These are phyloP conservation scores for Molothrus aeneus DNA, from an alignment of 2,797 vertebrate genomes.

Conservation along the genomic window DNA sequence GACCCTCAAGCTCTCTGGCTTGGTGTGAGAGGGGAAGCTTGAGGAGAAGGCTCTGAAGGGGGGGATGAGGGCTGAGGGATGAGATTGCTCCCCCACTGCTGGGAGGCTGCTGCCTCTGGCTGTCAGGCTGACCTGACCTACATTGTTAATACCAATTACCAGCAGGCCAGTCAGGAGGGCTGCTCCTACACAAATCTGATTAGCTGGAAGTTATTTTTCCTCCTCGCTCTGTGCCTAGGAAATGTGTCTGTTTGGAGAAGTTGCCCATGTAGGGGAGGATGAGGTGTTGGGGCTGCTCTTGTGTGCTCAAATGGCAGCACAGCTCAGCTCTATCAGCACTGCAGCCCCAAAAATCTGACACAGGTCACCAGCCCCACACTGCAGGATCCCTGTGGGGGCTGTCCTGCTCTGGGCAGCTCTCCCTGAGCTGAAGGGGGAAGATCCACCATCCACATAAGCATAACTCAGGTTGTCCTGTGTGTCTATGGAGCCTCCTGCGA, in stretches of 20 bases:
- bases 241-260: not conserved
- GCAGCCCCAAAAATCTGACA: not conserved
- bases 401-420: not conserved
- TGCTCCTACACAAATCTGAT: not conserved
- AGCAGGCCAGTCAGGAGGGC: not conserved
- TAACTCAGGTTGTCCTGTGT: not conserved
- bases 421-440: not conserved
- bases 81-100: not conserved
- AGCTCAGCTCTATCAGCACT: not conserved
- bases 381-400: not conserved
- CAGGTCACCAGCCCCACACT: not conserved
- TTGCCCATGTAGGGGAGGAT: accelerated
- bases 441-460: not conserved
- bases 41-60: not conserved
- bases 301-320: not conserved
- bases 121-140: slow-evolving; percentile 37
- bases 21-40: accelerated
- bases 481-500: not conserved
- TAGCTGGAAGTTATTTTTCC: not conserved
- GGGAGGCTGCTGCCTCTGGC: not conserved
- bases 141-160: slow-evolving; percentile 12
- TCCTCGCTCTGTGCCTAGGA: not conserved
- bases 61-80: not conserved
- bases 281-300: not conserved
- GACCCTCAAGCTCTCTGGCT: not conserved